Base-by-base conservation (phyloP, 1,140 invertebrate genomes). In the Parasteatoda tepidariorum region DNA sequence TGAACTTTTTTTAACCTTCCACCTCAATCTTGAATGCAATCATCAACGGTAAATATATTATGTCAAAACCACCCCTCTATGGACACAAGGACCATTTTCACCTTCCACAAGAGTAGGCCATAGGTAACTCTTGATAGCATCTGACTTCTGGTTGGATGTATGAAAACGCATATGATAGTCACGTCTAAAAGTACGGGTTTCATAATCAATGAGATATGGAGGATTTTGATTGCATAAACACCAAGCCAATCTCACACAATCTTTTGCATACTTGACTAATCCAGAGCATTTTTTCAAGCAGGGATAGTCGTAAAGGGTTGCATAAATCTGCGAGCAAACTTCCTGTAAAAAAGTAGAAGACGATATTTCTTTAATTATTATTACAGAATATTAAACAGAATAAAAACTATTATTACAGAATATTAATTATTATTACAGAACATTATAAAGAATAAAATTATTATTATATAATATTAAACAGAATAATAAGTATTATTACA, bases 231-330 rank as follows among this genome's bases (percentile, higher is more conserved):
- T 92, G 62, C 87, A 89, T 86, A 91, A 87, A n/a, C 90, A 91
- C 94, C 93, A 94, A 0, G 93, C 92, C 9, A 94, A 86, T 41
- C 91, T 89, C 22, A 94, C 92, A 86, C 93, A 93, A 33, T 92
- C 91, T 59, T 90, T 87, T 5, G 93, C 91, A 86, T 94, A 95
- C 55, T 90, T 90, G 59, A 91, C 87, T 13, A 94, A 89, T 59
- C 91, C 92, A 24, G 90, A 85, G 86, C 93, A 94, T 13, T 88
- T 87, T 86, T 92, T 92, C 11, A 95, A 89, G 86, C 92, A 92
- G 4, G 94, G 94, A 87, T 94, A 95, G 88, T 94, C 94, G 86
- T 93, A 94, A 22, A 94, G 88, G 2, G 93, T 94, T 13, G 91
- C 91, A 90, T 92, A 93, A 57, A 93, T 91, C 86, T 93, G 92